Base-by-base conservation (phyloP, 2,113 vertebrate genomes). In the Muscicapa adusta region DNA sequence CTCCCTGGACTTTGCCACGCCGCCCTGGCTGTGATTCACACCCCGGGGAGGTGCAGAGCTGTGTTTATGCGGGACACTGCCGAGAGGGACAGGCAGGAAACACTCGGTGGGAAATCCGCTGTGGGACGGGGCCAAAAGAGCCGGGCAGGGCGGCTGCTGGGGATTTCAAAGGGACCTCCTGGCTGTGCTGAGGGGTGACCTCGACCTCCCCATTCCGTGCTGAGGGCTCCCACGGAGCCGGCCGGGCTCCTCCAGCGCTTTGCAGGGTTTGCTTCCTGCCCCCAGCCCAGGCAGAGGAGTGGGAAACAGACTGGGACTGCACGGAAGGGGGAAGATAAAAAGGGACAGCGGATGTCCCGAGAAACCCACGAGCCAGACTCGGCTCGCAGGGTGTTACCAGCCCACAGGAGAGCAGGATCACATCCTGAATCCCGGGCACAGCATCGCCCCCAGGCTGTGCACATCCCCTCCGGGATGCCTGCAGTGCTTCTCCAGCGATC, bases 41-140 rank as follows among this genome's bases (percentile, higher is more conserved):
- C 43, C 47, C 34, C 13, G 28, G 62, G 61, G 74, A 61, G 8
- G 2, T 0, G 5, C 56, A 26, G 74, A 50, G 67, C 63, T 1
- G 0, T 0, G n/a, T 38, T 47, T 0, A 0, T 24, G 20, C 0
- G 43, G 72, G 36, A 45, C 23, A 0, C 45, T 0, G 8, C 12
- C 0, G 5, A 31, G 53, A 16, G 6, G 45, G 48, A 70, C 4
- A 10, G 80, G 43, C 85, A 96, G 92, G 80, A 91, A 97, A 56
- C 94, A n/a, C 62, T 34, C 2, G 5, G 38, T 57, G 47, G 88
- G 95, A 93, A 92, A 94, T 58, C 58, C 8, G 58, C 88, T 10
- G 76, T 0, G 18, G 74, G 60, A 61, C 5, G 75, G 78, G 68
- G 60, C 72, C 72, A 36, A 8, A 43, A 5, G n/a, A 56, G 36